Conservation (phyloP, 2,888 invertebrate genomes). For the Drosophila paramelanica region DNA sequence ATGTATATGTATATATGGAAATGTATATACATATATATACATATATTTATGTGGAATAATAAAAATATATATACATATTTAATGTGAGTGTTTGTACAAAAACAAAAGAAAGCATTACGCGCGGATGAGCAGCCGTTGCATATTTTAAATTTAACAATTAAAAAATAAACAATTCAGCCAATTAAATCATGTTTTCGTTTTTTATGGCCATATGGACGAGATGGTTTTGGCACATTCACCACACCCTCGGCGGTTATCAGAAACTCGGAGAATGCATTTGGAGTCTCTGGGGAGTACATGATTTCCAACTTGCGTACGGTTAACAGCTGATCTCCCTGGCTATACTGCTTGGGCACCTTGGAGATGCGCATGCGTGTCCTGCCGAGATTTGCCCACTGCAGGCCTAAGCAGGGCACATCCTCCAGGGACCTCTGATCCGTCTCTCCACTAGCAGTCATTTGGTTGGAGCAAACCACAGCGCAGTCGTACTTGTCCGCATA, state of each 20-base stretch:
- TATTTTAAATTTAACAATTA: constrained; percentile 63
- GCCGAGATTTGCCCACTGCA: constrained; percentile 89
- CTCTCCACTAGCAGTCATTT: constrained; percentile 86
- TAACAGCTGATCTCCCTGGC: constrained; percentile 64
- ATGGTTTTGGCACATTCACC: constrained; percentile 62
- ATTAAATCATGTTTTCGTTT: constrained; percentile 24
- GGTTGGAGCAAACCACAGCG: constrained; percentile 90
- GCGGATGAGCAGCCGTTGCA: constrained; percentile 45
- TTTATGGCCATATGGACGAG: not conserved
- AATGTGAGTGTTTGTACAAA: constrained; percentile 71
- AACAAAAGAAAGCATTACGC: constrained; percentile 15
- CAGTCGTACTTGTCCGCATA: constrained; percentile 86
- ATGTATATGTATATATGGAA: constrained; percentile 12
- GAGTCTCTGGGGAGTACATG: constrained; percentile 87
- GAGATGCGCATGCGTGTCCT: constrained; percentile 87
- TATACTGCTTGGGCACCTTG: constrained; percentile 81
- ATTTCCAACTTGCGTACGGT: constrained; percentile 86
- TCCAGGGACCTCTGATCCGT: constrained; percentile 39
- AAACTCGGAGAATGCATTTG: constrained; percentile 85
- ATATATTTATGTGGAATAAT: constrained; percentile 16
- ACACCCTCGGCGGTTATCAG: constrained; percentile 86
- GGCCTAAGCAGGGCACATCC: constrained; percentile 87
- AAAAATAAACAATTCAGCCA: constrained; percentile 60
- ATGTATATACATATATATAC: constrained; percentile 30
- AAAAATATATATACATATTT: constrained; percentile 50